Conservation (phyloP, 2,797 vertebrate species). For the Rhynchotus rufescens region DNA sequence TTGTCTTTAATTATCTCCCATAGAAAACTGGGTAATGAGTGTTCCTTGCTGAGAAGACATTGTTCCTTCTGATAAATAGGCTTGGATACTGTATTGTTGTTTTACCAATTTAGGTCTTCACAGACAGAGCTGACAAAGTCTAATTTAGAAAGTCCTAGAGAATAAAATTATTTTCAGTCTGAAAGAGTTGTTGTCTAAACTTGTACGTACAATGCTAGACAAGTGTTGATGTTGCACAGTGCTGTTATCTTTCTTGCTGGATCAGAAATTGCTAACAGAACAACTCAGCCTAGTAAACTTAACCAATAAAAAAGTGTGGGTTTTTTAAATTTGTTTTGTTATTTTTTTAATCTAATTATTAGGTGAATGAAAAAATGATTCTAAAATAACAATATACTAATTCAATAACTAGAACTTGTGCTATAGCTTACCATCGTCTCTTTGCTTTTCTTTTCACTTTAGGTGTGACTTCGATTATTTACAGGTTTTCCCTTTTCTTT, state of each 20-base stretch:
- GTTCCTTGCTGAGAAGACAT: neutral
- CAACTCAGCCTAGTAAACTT: too few species aligned
- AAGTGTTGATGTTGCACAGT: neutral
- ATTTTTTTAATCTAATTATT: neutral
- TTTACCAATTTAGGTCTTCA: neutral
- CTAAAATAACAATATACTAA: neutral
- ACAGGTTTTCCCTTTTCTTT: conserved; percentile 76
- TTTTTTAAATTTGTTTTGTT: too few species aligned
- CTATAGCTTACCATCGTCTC: neutral
- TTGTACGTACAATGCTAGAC: neutral
- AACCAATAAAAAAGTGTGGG: neutral
- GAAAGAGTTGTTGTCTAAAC: neutral
- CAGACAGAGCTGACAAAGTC: neutral
- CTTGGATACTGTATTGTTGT: neutral
- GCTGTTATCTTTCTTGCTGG: neutral
- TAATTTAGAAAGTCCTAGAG: neutral
- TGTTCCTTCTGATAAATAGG: neutral
- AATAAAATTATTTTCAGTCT: neutral
- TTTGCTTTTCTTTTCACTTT: conserved; percentile 44
- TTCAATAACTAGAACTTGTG: neutral
- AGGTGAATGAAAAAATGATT: neutral
- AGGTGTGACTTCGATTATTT: conserved; percentile 69
- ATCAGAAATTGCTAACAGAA: neutral
- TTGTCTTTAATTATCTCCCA: neutral
- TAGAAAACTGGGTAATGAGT: neutral